Evolutionary conservation across 2,797 vertebrate species (phyloP).

Genomic region (Chelonia mydas): DNA sequence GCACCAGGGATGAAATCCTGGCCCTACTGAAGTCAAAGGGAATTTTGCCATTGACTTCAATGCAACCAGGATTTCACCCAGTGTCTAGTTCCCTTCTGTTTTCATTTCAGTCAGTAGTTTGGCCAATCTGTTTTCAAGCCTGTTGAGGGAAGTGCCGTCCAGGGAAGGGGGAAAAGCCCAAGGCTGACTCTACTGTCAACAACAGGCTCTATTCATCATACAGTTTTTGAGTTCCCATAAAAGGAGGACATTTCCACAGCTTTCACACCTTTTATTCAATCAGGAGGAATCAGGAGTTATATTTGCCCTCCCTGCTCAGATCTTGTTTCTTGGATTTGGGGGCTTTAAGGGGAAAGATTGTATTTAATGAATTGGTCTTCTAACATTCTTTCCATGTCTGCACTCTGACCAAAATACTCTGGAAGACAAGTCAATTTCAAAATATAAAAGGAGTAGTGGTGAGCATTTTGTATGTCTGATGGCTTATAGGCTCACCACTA

Average conservation of each 20-base stretch:
- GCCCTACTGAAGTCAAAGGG: neutral
- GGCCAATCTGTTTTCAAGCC: neutral
- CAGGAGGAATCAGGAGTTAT: neutral
- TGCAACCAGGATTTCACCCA: neutral
- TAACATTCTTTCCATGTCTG: neutral
- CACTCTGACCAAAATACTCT: neutral
- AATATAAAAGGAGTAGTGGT: neutral
- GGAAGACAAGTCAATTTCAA: neutral
- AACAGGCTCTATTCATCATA: neutral
- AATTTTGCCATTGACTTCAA: neutral
- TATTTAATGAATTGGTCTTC: neutral
- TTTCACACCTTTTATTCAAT: neutral
- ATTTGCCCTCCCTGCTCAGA: neutral
- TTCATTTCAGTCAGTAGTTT: neutral
- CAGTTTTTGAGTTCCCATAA: neutral
- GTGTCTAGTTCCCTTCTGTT: neutral
- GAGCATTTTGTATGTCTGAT: neutral
- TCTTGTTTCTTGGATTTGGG: neutral
- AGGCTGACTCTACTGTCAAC: neutral
- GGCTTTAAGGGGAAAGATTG: neutral
- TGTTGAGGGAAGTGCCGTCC: neutral
- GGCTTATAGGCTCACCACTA: neutral
- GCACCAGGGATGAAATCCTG: neutral
- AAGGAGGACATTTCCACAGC: neutral
- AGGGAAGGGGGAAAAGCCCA: neutral